Evolutionary conservation across 2,888 invertebrate genomes (phyloP), one percentile per base, ranked within the genome.

Genomic region (Scotopteryx bipunctaria): DNA sequence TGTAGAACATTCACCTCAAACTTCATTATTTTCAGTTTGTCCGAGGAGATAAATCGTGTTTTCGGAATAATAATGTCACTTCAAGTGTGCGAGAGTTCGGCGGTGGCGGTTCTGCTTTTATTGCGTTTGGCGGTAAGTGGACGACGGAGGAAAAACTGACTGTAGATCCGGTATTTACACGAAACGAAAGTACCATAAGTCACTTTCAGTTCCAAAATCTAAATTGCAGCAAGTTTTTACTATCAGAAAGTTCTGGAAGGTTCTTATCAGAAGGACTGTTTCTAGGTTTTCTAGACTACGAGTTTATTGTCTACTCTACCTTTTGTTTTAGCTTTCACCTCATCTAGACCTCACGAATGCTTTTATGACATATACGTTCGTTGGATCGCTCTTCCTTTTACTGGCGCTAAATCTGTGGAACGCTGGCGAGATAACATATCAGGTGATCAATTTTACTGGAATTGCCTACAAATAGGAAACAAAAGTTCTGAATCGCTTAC

Each of bases 31-130:
- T 77, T 64, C 66, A 86, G 88, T 64, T 79, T 88, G 62, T 73
- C 78, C 46, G 77, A 79, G 50, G 85, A 88, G 71, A 79, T 87
- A 60, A 69, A 83, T 66, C 81, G 83, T 67, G 76, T 86, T 67
- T 88, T 88, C 55, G 86, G 87, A 51, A 76, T 85, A 69, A 86
- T 85, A 73, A 88, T 89, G 87, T 87, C 87, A 61, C 77, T 88
- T 57, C 86, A 87, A 80, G 86, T 88, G 48, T 86, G 86, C 52
- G 81, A 86, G 70, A 85, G 86, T 71, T 88, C 85, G 15, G 83
- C 83, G 17, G 81, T 85, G n/a, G 86, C 85, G 29, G 84, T 86
- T 52, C 69, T 88, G 62, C 82, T 89, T 47, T 67, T 88, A 65
- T 71, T 87, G 48, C 83, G 86, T 59, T 76, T 87, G 63, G 85